A percentile compares a stretch with the other conserved stretches of the same genome.
These are phyloP conservation scores for Mormyrus proboscirostris DNA, from an alignment of 2,797 vertebrate species.

Conservation along the genomic window DNA sequence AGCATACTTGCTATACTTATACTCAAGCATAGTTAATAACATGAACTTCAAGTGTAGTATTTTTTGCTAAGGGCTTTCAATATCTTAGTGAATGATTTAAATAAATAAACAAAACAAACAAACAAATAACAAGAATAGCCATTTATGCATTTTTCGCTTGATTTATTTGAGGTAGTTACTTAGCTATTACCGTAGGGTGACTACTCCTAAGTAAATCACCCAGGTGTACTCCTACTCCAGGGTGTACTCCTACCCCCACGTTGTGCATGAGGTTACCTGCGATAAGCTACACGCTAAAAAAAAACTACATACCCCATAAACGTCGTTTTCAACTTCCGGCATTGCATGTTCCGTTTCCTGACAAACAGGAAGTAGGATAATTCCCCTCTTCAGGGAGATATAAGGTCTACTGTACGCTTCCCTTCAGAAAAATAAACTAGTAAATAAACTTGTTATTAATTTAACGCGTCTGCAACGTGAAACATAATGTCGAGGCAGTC, in stretches of 20 bases:
- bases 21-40: too few relatives aligned
- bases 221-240: not conserved
- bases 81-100: not conserved
- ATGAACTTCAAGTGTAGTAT: too few relatives aligned
- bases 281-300: not conserved
- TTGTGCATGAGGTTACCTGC: not conserved
- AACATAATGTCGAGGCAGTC: conserved; percentile 80
- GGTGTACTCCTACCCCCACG: not conserved
- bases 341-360: not conserved
- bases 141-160: not conserved
- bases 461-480: conserved; percentile 40
- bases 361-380: conserved; percentile 12
- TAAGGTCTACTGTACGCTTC: conserved; percentile 38
- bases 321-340: not conserved
- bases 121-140: not conserved
- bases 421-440: conserved; percentile 43
- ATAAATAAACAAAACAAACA: too few relatives aligned
- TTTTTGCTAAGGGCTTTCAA: not conserved
- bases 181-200: not conserved
- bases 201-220: not conserved
- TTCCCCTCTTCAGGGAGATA: conserved; percentile 27
- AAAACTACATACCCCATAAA: conserved; percentile 37
- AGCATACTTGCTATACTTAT: too few relatives aligned
- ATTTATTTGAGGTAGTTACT: not conserved
- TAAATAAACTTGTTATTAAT: conserved; percentile 45